Conservation (phyloP, 2,113 vertebrate species). For the Atrichornis clamosus region DNA sequence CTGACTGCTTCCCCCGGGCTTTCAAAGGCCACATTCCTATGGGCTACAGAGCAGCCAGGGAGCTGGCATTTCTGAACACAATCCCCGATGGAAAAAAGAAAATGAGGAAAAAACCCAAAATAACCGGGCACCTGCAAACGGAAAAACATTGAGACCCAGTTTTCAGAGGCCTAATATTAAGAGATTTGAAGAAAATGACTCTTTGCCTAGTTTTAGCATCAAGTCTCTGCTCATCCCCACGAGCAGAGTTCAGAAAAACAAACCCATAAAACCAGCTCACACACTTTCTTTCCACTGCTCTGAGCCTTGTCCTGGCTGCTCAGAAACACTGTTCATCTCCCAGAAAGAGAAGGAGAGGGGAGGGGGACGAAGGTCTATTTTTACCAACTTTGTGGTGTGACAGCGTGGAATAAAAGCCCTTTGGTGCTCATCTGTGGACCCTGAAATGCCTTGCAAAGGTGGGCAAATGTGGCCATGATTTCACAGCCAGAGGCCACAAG, state of each 20-base stretch:
- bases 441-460: neutral
- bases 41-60: neutral
- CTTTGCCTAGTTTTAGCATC: neutral
- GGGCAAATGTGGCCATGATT: accelerated
- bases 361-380: neutral
- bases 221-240: neutral
- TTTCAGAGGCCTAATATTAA: neutral
- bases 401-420: neutral
- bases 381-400: accelerated
- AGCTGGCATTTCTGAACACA: neutral
- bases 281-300: neutral
- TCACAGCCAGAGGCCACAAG: neutral
- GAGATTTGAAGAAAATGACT: neutral
- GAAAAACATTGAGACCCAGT: neutral
- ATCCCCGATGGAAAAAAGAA: accelerated
- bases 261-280: neutral
- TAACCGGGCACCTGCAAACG: neutral
- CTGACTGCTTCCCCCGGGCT: neutral
- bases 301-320: neutral
- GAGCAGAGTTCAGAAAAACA: slow-evolving; percentile 8
- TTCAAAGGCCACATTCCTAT: neutral
- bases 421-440: neutral
- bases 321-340: neutral
- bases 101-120: neutral
- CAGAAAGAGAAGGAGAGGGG: neutral